Base-by-base conservation (phyloP, 37 sponge, comb jelly and placozoan species). In the Theonella swinhoei region DNA sequence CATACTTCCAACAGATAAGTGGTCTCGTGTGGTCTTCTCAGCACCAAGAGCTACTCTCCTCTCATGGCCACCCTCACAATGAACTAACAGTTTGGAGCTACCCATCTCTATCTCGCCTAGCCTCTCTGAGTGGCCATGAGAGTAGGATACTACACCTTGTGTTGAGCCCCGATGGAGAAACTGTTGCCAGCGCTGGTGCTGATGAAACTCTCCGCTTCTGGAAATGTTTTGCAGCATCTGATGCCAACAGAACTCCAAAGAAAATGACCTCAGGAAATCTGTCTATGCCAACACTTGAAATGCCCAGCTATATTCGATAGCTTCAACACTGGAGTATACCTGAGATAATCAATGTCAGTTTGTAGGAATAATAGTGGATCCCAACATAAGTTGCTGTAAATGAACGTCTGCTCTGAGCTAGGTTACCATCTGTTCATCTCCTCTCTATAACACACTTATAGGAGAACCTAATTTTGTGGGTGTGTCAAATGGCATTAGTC, bases 171-270 rank as follows among this genome's bases (percentile, higher is more conserved):
- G 91, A 90, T 31, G 89, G 85, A 33, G 80, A 86, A 22, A 91
- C 88, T 11, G 94, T 97, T 7, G 98, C 87, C 62, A 92, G 93
- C 9, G 84, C 91, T 0, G 91, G 86, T 19, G 95, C 98, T 25
- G 98, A 97, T 78, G 98, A 97, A 82, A 92, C 94, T 0, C 68
- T 97, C 60, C 76, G 98, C 35, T 85, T 97, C 64, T 97, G 98
- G 98, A 93, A 92, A 41, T 89, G 86, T 68, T 93, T 93, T 78
- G 64, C 29, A 20, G 72, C 71, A n/a, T n/a, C n/a, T 1, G 74
- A 74, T 5, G 5, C 74, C 25, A 36, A 29, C 41, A 74, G 39
- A 3, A 70, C 4, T 29, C 36, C 36, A 36, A 39, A 39, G 42
- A 4, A 39, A 5, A 43, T 38, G 4, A n/a, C n/a, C n/a, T 79